Evolutionary conservation across 2,888 invertebrate species (phyloP).

Genomic region (Nyleta sp.): DNA sequence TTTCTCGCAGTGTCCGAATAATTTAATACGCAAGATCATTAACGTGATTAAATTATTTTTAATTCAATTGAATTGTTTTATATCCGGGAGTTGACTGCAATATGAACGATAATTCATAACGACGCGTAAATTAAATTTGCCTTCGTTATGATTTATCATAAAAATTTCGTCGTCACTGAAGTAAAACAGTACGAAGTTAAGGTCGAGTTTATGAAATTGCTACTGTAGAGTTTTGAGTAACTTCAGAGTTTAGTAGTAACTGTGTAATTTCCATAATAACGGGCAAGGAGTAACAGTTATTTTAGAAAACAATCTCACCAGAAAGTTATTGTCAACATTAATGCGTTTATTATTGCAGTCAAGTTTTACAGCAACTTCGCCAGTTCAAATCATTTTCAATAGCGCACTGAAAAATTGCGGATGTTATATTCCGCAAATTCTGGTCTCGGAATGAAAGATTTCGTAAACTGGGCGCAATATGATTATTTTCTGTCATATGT

Average conservation of each 20-base stretch:
- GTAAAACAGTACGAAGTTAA: slow-evolving; percentile 36
- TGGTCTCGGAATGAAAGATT: too few species aligned
- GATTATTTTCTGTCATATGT: too few species aligned
- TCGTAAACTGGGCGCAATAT: too few species aligned
- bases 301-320: slow-evolving; percentile 42
- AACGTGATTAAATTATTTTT: not conserved
- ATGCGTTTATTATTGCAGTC: slow-evolving; percentile 28
- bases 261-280: slow-evolving; percentile 44
- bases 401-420: not conserved
- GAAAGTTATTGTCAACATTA: slow-evolving; percentile 39
- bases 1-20: slow-evolving; percentile 4
- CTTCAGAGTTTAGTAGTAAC: slow-evolving; percentile 40
- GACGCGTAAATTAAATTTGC: slow-evolving; percentile 15
- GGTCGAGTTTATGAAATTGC: slow-evolving; percentile 41
- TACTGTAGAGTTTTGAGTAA: slow-evolving; percentile 27
- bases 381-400: slow-evolving; percentile 18
- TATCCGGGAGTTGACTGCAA: not conserved
- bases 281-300: slow-evolving; percentile 40
- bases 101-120: not conserved
- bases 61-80: not conserved
- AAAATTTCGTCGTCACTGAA: slow-evolving; percentile 9
- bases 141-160: slow-evolving; percentile 6
- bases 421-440: too few species aligned
- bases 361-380: slow-evolving; percentile 14
- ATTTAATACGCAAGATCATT: not conserved